phyloP scores from a whole-genome alignment of 2,797 vertebrate genomes.

The Lophotriccus pileatus region DNA sequence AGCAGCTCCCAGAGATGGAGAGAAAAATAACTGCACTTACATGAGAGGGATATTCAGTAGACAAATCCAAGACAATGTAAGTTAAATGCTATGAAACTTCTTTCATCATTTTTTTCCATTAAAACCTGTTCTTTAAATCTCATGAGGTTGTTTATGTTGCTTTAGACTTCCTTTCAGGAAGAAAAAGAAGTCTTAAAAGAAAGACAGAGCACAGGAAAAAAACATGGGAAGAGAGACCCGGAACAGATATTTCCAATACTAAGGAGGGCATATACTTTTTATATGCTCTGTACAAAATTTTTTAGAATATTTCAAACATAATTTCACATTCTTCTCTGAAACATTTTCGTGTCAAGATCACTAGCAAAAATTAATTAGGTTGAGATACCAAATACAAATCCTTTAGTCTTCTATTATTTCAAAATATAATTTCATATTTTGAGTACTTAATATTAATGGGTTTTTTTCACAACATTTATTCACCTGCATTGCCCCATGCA shows the following conservation, averaged over 20 bases:
- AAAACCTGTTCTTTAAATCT: not conserved
- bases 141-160: not conserved
- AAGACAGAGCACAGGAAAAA: not conserved
- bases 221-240: not conserved
- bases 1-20: not conserved
- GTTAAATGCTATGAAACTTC: not conserved
- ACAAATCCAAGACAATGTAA: not conserved
- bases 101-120: not conserved
- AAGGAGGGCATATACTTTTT: not conserved
- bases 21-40: not conserved
- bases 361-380: not conserved
- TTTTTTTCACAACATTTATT: not conserved
- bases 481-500: accelerated
- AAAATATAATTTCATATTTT: not conserved
- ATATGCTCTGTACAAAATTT: not conserved
- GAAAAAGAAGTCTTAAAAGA: not conserved
- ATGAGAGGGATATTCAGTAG: not conserved
- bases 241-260: not conserved
- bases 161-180: not conserved
- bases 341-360: not conserved
- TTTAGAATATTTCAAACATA: not conserved
- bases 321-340: not conserved
- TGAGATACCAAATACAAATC: not conserved
- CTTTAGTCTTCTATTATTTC: not conserved
- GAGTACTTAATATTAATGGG: not conserved